Conservation (phyloP, 2,113 vertebrate species). For the Microtus ochrogaster region DNA sequence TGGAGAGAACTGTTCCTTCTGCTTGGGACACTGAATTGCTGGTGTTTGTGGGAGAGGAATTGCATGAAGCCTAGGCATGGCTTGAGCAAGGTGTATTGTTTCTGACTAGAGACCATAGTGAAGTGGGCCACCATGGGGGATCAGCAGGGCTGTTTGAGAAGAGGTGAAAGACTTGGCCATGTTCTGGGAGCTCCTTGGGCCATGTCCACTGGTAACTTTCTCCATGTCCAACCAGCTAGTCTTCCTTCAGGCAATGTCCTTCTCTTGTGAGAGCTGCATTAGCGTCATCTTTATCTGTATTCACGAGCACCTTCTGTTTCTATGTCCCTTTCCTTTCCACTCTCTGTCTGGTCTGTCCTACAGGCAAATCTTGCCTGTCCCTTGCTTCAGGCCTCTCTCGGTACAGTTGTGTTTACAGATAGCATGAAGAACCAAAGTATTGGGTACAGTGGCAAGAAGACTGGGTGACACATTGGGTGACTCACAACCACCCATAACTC, state of each 20-base stretch:
- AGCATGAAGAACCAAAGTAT: not conserved
- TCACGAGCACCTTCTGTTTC: not conserved
- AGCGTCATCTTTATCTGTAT: not conserved
- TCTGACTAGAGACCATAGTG: rapidly evolving
- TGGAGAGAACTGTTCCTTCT: not conserved
- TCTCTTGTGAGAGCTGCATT: not conserved
- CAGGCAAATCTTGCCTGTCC: not conserved
- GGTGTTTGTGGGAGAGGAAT: not conserved
- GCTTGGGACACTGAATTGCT: not conserved
- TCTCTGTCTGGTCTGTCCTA: not conserved
- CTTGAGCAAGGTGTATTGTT: not conserved
- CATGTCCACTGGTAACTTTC: not conserved
- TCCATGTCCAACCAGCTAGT: rapidly evolving
- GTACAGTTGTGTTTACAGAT: no score
- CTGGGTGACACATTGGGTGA: not conserved
- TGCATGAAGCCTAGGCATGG: not conserved
- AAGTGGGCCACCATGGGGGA: not conserved
- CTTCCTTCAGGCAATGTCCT: not conserved
- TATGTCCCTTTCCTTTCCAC: rapidly evolving
- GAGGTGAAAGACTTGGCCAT: no score
- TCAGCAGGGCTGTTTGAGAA: not conserved
- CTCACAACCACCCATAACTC: not conserved
- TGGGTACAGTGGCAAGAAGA: not conserved
- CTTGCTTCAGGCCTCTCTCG: not conserved
- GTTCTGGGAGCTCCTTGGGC: not conserved